Evolutionary conservation across 2,888 invertebrate genomes (phyloP).

Genomic region (Aricia artaxerxes): DNA sequence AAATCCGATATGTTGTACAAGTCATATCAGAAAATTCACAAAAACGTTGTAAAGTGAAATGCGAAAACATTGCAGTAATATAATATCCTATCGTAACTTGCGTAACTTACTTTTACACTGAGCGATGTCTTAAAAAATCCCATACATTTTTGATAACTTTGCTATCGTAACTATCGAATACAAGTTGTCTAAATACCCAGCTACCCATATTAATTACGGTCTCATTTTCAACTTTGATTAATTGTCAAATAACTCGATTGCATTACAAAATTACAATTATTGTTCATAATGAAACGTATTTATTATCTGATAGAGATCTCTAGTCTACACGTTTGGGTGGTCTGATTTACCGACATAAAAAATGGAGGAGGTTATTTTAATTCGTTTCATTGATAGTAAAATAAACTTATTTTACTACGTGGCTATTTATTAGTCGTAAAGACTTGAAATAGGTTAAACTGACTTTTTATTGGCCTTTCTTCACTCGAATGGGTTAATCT

Average conservation of each 20-base stretch:
- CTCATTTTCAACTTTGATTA: not conserved
- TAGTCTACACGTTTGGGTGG: slow-evolving; percentile 39
- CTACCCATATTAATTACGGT: not conserved
- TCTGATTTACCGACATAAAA: slow-evolving; percentile 34
- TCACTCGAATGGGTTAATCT: not conserved
- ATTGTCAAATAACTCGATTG: slow-evolving; percentile 7
- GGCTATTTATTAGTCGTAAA: slow-evolving; percentile 38
- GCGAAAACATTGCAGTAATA: no score
- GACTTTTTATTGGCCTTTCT: slow-evolving; percentile 9
- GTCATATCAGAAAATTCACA: no score
- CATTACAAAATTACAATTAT: not conserved
- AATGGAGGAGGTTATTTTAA: slow-evolving; percentile 20
- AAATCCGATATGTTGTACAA: no score
- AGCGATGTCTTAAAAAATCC: no score
- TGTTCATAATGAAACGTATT: slow-evolving; percentile 33
- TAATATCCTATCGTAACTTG: no score
- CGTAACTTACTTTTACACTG: no score
- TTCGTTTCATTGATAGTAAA: slow-evolving; percentile 33
- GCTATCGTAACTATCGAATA: no score
- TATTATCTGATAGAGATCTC: slow-evolving; percentile 28
- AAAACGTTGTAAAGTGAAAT: no score
- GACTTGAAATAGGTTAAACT: slow-evolving; percentile 17
- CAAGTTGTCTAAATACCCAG: not conserved
- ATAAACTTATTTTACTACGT: slow-evolving; percentile 27
- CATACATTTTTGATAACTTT: no score